A percentile compares a stretch with the other conserved stretches of the same genome.
Conservation (phyloP, 2,797 vertebrate species). For the Poecilia wingei region DNA sequence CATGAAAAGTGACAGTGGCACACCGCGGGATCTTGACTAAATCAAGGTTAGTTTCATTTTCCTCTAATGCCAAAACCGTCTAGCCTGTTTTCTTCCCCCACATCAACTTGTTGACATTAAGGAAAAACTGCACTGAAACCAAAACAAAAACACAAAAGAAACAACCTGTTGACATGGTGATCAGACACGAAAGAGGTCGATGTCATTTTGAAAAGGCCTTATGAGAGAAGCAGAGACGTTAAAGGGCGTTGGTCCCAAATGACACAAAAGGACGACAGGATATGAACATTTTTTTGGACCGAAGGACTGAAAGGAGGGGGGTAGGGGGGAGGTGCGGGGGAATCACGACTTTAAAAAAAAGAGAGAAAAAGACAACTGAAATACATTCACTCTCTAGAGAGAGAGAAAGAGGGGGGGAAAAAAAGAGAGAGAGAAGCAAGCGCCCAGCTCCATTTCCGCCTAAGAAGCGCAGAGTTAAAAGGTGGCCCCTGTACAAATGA, state of each 20-base stretch:
- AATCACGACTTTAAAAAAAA: slow-evolving; percentile 18
- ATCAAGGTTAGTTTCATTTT: slow-evolving; percentile 19
- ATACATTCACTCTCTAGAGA: slow-evolving; percentile 63
- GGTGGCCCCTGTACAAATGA: slow-evolving; percentile 96
- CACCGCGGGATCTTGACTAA: slow-evolving; percentile 4
- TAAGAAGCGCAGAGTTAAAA: slow-evolving; percentile 90
- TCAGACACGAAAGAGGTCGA: slow-evolving; percentile 68
- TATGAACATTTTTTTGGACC: slow-evolving; percentile 60
- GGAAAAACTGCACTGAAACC: slow-evolving; percentile 47
- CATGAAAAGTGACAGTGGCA: slow-evolving; percentile 1
- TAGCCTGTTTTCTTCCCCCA: slow-evolving; percentile 42
- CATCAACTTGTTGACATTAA: slow-evolving; percentile 63
- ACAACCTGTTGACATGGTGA: slow-evolving; percentile 76
- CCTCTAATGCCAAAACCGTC: slow-evolving; percentile 28
- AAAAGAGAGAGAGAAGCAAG: slow-evolving; percentile 4
- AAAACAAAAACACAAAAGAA: slow-evolving; percentile 19
- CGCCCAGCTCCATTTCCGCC: slow-evolving; percentile 86
- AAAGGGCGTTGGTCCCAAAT: slow-evolving; percentile 72
- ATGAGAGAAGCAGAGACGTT: slow-evolving; percentile 69
- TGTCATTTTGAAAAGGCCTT: slow-evolving; percentile 69
- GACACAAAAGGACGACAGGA: slow-evolving; percentile 73
- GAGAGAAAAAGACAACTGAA: slow-evolving; percentile 30
- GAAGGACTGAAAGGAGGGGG: slow-evolving; percentile 49
- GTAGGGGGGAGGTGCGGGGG: no score
- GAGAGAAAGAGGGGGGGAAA: neutral